These are phyloP conservation scores for Phortica magna DNA, from an alignment of 2,888 invertebrate species.

Conservation along the genomic window DNA sequence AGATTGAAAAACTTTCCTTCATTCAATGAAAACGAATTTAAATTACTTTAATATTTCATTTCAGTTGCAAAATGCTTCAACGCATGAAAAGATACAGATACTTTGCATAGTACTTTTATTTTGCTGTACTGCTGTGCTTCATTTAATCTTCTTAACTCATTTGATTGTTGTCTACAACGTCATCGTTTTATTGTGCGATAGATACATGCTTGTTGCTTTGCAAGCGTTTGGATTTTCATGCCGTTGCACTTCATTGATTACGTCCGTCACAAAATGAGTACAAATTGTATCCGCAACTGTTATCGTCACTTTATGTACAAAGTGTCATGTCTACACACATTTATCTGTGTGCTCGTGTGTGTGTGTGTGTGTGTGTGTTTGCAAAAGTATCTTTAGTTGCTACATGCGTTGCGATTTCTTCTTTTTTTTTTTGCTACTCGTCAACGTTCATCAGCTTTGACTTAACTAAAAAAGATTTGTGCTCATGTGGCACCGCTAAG, in stretches of 20 bases:
- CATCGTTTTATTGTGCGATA: not conserved
- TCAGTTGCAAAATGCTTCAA: not conserved
- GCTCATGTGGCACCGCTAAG: too few relatives aligned
- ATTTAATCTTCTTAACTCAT: not conserved
- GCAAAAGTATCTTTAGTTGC: not conserved
- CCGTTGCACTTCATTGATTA: not conserved
- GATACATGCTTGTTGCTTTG: not conserved
- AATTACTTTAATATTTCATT: conserved; percentile 19
- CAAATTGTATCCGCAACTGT: conserved; percentile 12
- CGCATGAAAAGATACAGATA: too few relatives aligned
- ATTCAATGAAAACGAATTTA: not conserved
- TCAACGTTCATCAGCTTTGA: too few relatives aligned
- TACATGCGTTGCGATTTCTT: too few relatives aligned
- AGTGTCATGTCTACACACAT: too few relatives aligned
- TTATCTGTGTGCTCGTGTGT: not conserved
- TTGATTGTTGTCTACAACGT: too few relatives aligned
- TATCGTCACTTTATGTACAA: not conserved
- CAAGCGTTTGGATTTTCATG: not conserved
- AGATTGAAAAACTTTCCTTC: not conserved
- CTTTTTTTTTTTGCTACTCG: too few relatives aligned
- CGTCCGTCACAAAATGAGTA: not conserved
- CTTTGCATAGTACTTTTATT: too few relatives aligned
- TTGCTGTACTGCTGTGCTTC: not conserved
- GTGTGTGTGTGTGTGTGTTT: not conserved
- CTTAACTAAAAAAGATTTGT: too few relatives aligned